Base-by-base conservation (phyloP, 2,113 vertebrate genomes). In the Elaphurus davidianus region DNA sequence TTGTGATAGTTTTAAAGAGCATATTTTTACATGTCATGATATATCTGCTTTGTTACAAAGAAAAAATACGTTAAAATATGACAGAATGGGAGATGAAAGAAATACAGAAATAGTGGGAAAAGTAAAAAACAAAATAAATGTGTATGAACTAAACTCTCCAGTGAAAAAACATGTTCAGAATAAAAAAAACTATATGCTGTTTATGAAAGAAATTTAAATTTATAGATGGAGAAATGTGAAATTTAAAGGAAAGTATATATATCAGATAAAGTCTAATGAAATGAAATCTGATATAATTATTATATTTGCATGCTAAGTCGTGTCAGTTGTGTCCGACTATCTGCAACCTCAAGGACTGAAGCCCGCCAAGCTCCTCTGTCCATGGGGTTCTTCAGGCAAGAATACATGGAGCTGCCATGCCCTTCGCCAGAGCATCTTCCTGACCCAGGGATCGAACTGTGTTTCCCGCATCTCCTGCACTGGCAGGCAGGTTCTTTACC, bases 241-340 rank as follows among this genome's bases (percentile, higher is more conserved):
- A 78, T 67, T 91, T 54, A 95, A 93, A 87, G 33, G 28, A 95
- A 93, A 95, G 47, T 12, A 55, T 54, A 87, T 83, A 52, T 52
- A 21, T 12, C 13, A 57, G 60, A 52, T 90, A 67, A 95, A 87
- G 11, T 78, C 16, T 87, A 96, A 40, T 4, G 21, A 93, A 59
- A 91, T 67, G 62, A 60, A 54, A 57, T 30, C 23, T 78, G 14
- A 23, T 83, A 8, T 81, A 76, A 90, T 79, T 88, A 60, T 92
- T 88, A 60, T 90, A 86, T 47, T 67, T 67, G 17, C n/a, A 36
- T 36, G 64, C 64, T 67, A 67, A 36, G 64, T 21, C 8, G 2
- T 67, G 17, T 67, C 64, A 36, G 64, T 67, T 2, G 0, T 67
- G 33, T 67, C n/a, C 9, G 2, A 36, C 64, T 67, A n/a, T 67